Evolutionary conservation across 35 echinoderm and acorn worm genomes (phyloP).

Genomic region (Chiridota heheva): DNA sequence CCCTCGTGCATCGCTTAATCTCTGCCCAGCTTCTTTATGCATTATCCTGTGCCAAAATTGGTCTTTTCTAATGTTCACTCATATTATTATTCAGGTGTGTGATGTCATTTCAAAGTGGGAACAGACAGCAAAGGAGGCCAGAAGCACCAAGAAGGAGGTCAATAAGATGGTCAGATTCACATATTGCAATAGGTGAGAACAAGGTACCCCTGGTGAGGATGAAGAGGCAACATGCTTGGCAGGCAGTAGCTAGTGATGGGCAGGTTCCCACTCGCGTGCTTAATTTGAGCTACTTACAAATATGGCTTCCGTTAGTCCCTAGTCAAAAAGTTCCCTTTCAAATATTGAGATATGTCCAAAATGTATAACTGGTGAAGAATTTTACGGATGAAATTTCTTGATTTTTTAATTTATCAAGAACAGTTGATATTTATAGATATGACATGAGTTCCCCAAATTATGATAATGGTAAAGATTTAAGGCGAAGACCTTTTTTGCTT

Average conservation of each 20-base stretch:
- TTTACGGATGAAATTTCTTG: no score
- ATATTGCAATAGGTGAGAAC: constrained; percentile 82
- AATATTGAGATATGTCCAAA: neutral
- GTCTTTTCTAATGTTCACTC: neutral
- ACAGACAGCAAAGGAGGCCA: constrained; percentile 75
- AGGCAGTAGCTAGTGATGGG: neutral
- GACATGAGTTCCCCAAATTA: no score
- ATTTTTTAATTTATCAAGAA: no score
- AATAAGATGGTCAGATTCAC: constrained; percentile 81
- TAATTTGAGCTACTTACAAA: neutral
- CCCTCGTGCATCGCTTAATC: no score
- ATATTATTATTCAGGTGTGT: constrained; percentile 74
- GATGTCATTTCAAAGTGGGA: constrained; percentile 99
- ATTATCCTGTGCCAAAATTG: no score
- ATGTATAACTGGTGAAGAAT: neutral
- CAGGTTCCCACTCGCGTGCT: neutral
- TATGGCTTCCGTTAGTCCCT: neutral
- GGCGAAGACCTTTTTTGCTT: no score
- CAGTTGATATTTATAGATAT: no score
- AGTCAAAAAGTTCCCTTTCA: neutral
- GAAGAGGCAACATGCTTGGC: neutral
- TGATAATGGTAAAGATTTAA: no score
- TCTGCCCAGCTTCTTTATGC: no score
- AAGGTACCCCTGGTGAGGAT: neutral
- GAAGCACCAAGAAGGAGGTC: constrained; percentile 74